Evolutionary conservation across 2,888 invertebrate genomes (phyloP), one percentile per base, ranked within the genome.

Genomic region (Spatulosminthurus flaviceps): DNA sequence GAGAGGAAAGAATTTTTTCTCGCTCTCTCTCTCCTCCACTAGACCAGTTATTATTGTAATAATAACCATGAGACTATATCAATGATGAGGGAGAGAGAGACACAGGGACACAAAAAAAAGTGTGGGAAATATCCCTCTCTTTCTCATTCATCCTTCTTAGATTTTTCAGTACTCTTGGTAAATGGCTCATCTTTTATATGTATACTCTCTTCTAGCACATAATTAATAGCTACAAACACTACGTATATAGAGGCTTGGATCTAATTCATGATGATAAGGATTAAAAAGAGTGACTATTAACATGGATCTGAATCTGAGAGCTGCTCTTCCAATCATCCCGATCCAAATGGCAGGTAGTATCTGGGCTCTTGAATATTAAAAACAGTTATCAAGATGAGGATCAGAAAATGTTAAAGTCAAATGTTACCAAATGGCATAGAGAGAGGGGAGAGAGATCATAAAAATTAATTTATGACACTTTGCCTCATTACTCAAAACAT

Each of bases 401-500:
- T 43, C 42, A 72, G 42, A 72, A 43, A 22, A 28, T 26, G 51
- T 72, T 51, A 72, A 72, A 72, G 72, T 72, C 72, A 43, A 72
- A 72, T 24, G 24, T 2, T n/a, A 26, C 42, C 26, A 24, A 72
- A 22, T 29, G 21, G 34, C 28, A 60, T 7, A 71, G 21, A 74
- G n/a, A 61, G 74, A 21, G 24, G 21, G 61, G n/a, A 61, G 74
- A 21, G 24, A 64, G 51, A 64, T 16, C 74, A 74, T 74, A 74
- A 74, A 74, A 74, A 74, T 74, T 74, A 74, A 74, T 74, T 74
- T 74, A 74, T 74, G 34, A 60, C 61, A 74, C 64, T 64, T 64
- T 24, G 13, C 64, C 64, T 64, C 16, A 64, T 24, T 26, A 22
- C 26, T 11, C 1, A 9, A 22, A 11, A 24, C 26, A 24, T 64